Percentiles rank a stretch among this genome's conserved stretches.
These are phyloP conservation scores for Mesoligia furuncula DNA, from an alignment of 2,888 invertebrate genomes.

Conservation along the genomic window DNA sequence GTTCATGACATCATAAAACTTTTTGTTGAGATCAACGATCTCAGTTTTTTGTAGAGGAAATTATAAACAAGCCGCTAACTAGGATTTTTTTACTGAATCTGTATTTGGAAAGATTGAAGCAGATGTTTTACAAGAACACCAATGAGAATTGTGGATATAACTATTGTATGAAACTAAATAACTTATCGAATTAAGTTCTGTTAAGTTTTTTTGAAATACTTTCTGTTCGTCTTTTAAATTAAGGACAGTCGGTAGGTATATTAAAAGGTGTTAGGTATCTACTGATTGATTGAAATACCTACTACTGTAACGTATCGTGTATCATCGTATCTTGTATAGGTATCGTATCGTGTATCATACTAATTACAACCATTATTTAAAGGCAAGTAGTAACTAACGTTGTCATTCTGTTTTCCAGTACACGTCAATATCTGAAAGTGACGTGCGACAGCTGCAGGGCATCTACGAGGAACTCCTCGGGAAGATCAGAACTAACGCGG, in stretches of 20 bases:
- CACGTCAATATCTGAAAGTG: slow-evolving; percentile 88
- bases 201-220: too few relatives aligned
- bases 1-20: slow-evolving; percentile 37
- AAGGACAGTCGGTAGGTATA: not conserved
- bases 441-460: slow-evolving; percentile 91
- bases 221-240: not conserved
- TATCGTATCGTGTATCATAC: not conserved
- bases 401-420: slow-evolving; percentile 86
- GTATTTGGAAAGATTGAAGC: not conserved
- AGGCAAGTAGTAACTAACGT: not conserved
- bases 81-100: not conserved
- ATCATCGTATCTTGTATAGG: too few relatives aligned
- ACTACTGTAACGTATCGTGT: not conserved
- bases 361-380: not conserved
- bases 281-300: not conserved
- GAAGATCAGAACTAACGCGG: slow-evolving; percentile 95
- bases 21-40: slow-evolving; percentile 38
- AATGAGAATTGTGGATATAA: not conserved
- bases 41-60: not conserved
- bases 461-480: slow-evolving; percentile 93
- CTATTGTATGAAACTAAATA: not conserved
- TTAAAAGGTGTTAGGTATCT: not conserved
- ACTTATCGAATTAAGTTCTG: not conserved
- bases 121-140: not conserved
- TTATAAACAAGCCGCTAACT: not conserved